Conservation (phyloP, 2,888 invertebrate genomes). For the Augochlorella aurata region DNA sequence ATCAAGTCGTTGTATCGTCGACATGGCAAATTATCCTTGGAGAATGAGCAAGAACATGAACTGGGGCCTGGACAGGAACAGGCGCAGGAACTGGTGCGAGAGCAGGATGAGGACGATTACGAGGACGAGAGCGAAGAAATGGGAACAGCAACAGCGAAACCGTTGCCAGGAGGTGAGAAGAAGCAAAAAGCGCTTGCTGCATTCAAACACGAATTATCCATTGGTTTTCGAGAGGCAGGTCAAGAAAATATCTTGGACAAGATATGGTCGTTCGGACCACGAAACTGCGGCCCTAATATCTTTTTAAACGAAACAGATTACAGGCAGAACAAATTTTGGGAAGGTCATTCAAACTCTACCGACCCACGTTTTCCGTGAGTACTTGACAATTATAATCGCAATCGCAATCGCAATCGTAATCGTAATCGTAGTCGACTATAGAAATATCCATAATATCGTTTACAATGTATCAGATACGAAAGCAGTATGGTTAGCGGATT, state of each 20-base stretch:
- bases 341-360: slow-evolving; percentile 63
- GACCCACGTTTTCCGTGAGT: slow-evolving; percentile 75
- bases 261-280: slow-evolving; percentile 97
- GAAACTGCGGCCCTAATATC: slow-evolving; percentile 94
- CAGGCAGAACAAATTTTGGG: slow-evolving; percentile 84
- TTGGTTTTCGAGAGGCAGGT: slow-evolving; percentile 85
- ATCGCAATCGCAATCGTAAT: neutral
- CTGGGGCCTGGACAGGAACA: neutral
- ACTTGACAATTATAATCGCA: neutral
- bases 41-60: neutral
- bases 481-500: slow-evolving; percentile 93
- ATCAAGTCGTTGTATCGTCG: slow-evolving; percentile 86
- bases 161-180: slow-evolving; percentile 50
- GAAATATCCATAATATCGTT: slow-evolving; percentile 2
- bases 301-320: slow-evolving; percentile 92
- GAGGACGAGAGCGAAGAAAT: neutral
- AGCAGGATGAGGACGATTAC: neutral
- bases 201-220: slow-evolving; percentile 84
- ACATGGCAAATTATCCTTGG: slow-evolving; percentile 75
- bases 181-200: slow-evolving; percentile 76
- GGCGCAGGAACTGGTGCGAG: neutral
- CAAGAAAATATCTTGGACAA: slow-evolving; percentile 83
- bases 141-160: neutral
- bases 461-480: slow-evolving; percentile 82
- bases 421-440: neutral